Base-by-base conservation (phyloP, 2,888 invertebrate species). In the Eulithis prunata region DNA sequence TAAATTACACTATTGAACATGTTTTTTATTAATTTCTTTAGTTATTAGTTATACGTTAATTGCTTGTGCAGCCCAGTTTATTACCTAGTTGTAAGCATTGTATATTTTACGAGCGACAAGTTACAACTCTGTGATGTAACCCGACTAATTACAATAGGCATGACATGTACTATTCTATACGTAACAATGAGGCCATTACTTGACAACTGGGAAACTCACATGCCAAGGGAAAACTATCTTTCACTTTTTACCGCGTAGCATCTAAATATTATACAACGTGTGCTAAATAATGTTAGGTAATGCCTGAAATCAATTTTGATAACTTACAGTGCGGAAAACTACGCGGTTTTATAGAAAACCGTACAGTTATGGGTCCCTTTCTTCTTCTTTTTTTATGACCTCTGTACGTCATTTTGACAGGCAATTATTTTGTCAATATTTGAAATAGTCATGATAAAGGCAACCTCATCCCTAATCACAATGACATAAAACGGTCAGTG, bases 121-220 rank as follows among this genome's bases (percentile, higher is more conserved):
- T 3, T 38, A 38, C 47, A 36, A 32, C 46, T 56, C 1, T 41
- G 12, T 65, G 68, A 70, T 56, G 65, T 57, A 68, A 68, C 68
- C 47, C 57, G 41, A 51, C 46, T 63, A 58, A 65, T 70, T 66
- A 64, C 57, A 59, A 66, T 59, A 57, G 66, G 51, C 54, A 45
- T 47, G 28, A 41, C 41, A 41, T 32, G 32, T 32, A 41, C 41
- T 60, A 53, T 57, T 60, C 56, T 47, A 11, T 38, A 62, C 75
- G 68, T 70, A 75, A 78, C 76, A 72, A 71, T 72, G 59, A 62
- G 59, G 57, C 70, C 64, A 71, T 75, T 74, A 70, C 64, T 49
- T 57, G 72, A 67, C 68, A 71, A 72, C 66, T 74, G 76, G 70
- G 72, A 81, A 79, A 68, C 76, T 82, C 81, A 66, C 81, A 79